A percentile compares a stretch with the other conserved stretches of the same genome.
Evolutionary conservation across 2,797 vertebrate species (phyloP).

Genomic region (Aplochiton taeniatus): DNA sequence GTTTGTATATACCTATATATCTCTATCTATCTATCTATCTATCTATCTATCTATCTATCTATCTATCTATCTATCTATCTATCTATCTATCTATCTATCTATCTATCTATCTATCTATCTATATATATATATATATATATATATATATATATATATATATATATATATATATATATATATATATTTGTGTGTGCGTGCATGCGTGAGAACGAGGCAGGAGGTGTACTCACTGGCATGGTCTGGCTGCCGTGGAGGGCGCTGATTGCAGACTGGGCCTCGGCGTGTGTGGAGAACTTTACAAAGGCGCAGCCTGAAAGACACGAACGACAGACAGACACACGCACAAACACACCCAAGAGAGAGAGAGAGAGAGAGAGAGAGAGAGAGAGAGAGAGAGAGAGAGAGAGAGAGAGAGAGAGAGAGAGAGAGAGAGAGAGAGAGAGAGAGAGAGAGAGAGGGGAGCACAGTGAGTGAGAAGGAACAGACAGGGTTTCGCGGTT

Average conservation of each 20-base stretch:
- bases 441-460: background rate
- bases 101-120: conserved; percentile 7
- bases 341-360: conserved; percentile 27
- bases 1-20: conserved; percentile 5
- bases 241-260: conserved; percentile 94
- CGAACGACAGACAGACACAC: conserved; percentile 45
- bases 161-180: conserved; percentile 11
- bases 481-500: conserved; percentile 25
- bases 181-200: conserved; percentile 6
- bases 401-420: conserved; percentile 6
- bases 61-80: too few species aligned
- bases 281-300: conserved; percentile 97
- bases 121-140: conserved; percentile 15
- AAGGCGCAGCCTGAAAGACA: conserved; percentile 89
- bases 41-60: conserved; percentile 9
- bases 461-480: background rate
- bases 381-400: background rate
- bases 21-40: conserved; percentile 12
- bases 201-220: conserved; percentile 2
- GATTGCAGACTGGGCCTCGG: conserved; percentile 96
- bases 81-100: conserved; percentile 14
- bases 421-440: conserved; percentile 30
- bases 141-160: conserved; percentile 11
- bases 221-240: conserved; percentile 93
- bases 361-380: conserved; percentile 9